Base-by-base conservation (phyloP, 2,888 invertebrate species). In the Agrochola macilenta region DNA sequence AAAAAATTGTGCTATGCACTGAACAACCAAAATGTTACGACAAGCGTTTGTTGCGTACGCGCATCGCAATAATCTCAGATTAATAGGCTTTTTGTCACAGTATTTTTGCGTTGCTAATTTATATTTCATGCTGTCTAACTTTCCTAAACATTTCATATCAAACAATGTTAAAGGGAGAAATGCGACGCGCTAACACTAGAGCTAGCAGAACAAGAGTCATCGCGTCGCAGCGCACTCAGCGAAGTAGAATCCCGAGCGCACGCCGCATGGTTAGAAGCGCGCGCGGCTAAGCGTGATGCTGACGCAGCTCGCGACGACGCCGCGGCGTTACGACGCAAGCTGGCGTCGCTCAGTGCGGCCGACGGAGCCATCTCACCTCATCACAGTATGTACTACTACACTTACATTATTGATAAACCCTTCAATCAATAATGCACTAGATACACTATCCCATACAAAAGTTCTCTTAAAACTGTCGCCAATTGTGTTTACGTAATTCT, bases 241-340 rank as follows among this genome's bases (percentile, higher is more conserved):
- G 97, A 97, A 77, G 97, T 98, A 78, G 99, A 99, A 94, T 98
- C 98, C 89, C 98, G 98, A 85, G 98, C 98, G 26, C 99, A 99
- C 94, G 98, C 98, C 90, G 98, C 98, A 85, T 98, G 98, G 99
- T 97, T 99, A 74, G 97, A 98, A 79, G 98, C 98, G 23, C 97
- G 99, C 70, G 98, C 98, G 90, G 98, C 98, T 57, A 98, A 98
- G 92, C 97, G 99, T 54, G 98, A 98, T 88, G 97, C 98, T 61
- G 99, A 99, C 93, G 99, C 99, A 91, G 97, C 95, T 46, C 82
- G 92, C 4, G 96, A 93, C 87, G 96, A 94, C 66, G 96, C 95
- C 39, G 95, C 95, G 52, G 92, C 95, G 79, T 90, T 95, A 77
- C 89, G 95, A 1, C 91, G 95, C 83, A 94, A 93, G 85, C 92